Percentiles rank a stretch among this genome's conserved stretches.
phyloP scores from a whole-genome alignment of 2,888 invertebrate species.

The Agonopterix subpropinquella region DNA sequence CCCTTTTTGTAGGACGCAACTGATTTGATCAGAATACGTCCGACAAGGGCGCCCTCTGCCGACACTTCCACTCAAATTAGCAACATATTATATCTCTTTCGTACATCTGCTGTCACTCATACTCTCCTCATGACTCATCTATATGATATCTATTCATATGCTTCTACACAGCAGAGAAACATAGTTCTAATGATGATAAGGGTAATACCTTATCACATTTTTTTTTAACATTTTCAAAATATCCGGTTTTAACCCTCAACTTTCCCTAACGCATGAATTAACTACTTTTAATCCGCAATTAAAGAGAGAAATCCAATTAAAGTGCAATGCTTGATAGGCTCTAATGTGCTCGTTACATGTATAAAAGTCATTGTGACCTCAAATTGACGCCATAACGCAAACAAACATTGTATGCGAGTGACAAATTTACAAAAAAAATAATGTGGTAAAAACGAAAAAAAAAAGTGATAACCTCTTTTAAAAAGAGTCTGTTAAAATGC shows the following conservation, averaged over 20 bases:
- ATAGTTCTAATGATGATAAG: too few relatives aligned
- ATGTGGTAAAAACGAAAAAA: neutral
- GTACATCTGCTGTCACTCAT: too few relatives aligned
- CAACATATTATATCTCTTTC: too few relatives aligned
- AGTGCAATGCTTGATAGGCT: constrained; percentile 41
- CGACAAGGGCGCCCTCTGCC: too few relatives aligned
- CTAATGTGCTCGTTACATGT: constrained; percentile 38
- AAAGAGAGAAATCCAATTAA: constrained; percentile 19
- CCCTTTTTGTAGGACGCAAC: too few relatives aligned
- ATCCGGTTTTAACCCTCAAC: neutral
- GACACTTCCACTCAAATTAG: too few relatives aligned
- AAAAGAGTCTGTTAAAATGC: constrained; percentile 33
- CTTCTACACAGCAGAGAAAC: too few relatives aligned
- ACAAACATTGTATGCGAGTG: neutral
- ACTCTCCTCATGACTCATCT: too few relatives aligned
- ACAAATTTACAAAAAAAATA: neutral
- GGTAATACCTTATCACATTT: too few relatives aligned
- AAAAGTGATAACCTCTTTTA: neutral
- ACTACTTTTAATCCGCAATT: constrained; percentile 3
- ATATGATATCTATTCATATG: too few relatives aligned
- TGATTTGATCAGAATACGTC: too few relatives aligned
- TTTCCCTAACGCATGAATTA: constrained; percentile 2
- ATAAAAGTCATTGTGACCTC: constrained; percentile 35
- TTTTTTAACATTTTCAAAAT: too few relatives aligned
- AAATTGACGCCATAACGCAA: neutral